Evolutionary conservation across 1,140 invertebrate genomes (phyloP), one percentile per base, ranked within the genome.

Genomic region (Dreissena rostriformis): DNA sequence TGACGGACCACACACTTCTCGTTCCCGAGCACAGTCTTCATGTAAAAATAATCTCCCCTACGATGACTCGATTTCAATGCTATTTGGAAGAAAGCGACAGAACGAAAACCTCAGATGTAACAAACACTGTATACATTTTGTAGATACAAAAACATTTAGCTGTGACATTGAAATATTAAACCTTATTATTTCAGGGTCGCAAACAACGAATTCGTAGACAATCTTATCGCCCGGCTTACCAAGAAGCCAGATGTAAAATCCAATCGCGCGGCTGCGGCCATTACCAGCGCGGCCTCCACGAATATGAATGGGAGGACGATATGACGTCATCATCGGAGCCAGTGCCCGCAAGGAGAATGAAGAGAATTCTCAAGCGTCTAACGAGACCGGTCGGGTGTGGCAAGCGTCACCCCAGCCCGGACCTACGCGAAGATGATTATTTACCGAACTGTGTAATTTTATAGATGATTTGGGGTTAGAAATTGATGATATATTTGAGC

Each of bases 301-400:
- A 81, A 24, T 81, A 81, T 22, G 78, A 81, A 63, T 68, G 78
- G 53, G 51, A 71, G 53, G 66, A 81, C 49, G 68, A 71, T 11
- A 53, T 17, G 17, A 51, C 52, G 0, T 61, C 67, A 24, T 28
- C 51, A 67, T 26, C 67, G n/a, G 52, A 71, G 10, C 53, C 67
- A 4, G 67, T 71, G 7, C 70, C 78, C 24, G 51, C 51, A 17
- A 22, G 55, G 67, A 53, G 22, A 14, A 72, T 81, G 78, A 66
- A 53, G 10, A 63, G 26, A 0, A 81, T 81, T 63, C 26, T 72
- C 15, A 57, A 71, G n/a, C 51, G 78, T 14, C 68, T 81, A 6
- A 72, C 78, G 19, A 53, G 61, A 14, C 78, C 78, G 2, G 66
- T 7, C 4, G 74, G 74, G 26, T 81, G 78, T 24, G 67, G 78